Conservation (phyloP, 2,797 vertebrate genomes). For the Eulemur albifrons region DNA sequence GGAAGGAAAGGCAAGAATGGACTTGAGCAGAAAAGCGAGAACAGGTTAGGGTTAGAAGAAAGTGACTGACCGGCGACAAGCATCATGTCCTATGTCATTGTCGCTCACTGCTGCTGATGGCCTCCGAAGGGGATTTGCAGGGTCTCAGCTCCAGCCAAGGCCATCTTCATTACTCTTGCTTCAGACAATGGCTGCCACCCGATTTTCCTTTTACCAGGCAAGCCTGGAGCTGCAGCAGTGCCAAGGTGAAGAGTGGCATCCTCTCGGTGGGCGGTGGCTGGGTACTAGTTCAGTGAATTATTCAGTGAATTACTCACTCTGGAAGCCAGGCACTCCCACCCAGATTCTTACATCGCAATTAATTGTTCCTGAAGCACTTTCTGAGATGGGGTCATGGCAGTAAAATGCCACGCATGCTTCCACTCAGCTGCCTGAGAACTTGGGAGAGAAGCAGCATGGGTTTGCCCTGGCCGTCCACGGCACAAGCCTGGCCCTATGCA, state of each 20-base stretch:
- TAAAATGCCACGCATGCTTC: neutral
- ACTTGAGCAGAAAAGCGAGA: neutral
- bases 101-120: no score
- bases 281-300: neutral
- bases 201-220: neutral
- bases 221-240: neutral
- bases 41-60: neutral
- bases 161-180: neutral
- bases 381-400: neutral
- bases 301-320: slow-evolving; percentile 34
- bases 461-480: fast-evolving
- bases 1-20: neutral
- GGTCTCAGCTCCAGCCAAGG: neutral
- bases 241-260: neutral
- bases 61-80: neutral
- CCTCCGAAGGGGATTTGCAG: neutral
- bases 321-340: neutral
- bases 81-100: neutral
- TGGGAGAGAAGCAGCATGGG: neutral
- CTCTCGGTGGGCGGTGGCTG: neutral
- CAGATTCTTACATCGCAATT: neutral
- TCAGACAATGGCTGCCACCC: neutral
- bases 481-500: neutral
- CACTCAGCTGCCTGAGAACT: neutral
- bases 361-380: neutral